These are phyloP conservation scores for Halcyon chelicuti DNA, from an alignment of 2,797 vertebrate genomes.

Conservation along the genomic window DNA sequence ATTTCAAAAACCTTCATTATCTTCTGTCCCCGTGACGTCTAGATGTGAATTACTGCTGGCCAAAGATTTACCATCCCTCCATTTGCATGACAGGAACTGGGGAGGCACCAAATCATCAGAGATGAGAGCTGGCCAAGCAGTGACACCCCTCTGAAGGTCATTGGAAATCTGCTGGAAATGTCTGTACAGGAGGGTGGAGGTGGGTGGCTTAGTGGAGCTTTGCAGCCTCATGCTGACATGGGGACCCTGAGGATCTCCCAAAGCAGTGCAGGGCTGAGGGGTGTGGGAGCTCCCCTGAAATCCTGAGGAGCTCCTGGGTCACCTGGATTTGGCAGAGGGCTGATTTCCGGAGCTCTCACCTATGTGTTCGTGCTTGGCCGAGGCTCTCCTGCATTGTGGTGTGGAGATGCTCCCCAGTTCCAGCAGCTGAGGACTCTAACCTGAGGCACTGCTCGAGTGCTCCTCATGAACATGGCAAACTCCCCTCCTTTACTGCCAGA, in stretches of 20 bases:
- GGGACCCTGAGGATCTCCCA: background rate
- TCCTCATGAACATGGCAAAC: background rate
- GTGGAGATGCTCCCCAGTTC: background rate
- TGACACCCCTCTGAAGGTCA: background rate
- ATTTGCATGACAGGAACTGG: background rate
- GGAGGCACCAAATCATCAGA: background rate
- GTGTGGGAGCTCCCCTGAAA: background rate
- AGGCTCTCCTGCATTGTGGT: accelerated
- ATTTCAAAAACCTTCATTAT: constrained; percentile 11
- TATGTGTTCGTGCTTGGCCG: accelerated
- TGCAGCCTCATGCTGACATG: accelerated
- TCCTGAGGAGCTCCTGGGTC: background rate
- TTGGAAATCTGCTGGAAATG: background rate
- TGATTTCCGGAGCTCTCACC: background rate
- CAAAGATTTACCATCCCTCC: background rate
- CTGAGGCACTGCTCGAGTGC: accelerated
- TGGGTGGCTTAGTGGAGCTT: background rate
- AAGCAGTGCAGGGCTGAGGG: background rate
- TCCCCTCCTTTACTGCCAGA: background rate
- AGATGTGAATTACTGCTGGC: background rate
- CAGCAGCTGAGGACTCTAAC: background rate
- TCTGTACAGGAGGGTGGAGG: background rate
- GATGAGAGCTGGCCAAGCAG: background rate
- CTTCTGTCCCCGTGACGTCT: background rate
- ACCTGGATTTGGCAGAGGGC: background rate